Evolutionary conservation across 2,113 vertebrate species (phyloP), one percentile per base, ranked within the genome.

Genomic region (Lutjanus erythropterus): DNA sequence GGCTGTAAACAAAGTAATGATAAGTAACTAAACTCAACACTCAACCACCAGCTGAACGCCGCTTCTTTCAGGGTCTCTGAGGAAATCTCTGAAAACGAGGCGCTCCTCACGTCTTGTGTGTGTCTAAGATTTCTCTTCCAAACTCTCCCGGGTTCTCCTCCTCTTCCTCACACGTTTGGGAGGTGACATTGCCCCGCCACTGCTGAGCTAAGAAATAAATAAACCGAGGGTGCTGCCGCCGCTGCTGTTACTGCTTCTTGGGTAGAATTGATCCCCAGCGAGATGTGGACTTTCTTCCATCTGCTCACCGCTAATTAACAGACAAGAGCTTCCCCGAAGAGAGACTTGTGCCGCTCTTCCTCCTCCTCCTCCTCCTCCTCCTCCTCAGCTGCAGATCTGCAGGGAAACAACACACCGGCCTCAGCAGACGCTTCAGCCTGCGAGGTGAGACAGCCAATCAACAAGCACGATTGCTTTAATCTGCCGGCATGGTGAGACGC

Each of bases 221-320:
- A 91, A 93, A 85, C 10, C 0, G 4, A 73, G 61, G 84, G 47
- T 82, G 60, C 39, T 27, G 70, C 72, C 25, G 52, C 75, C 10
- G 77, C 50, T 4, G 69, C 71, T 78, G 81, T 47, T 89, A 7
- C 78, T 74, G 79, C 86, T 91, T 88, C 83, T 81, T 27, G 68
- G 74, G 76, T 72, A 66, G 83, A 86, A 91, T 86, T 89, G 87
- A 90, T 94, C 92, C 92, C 91, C 77, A 73, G 89, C 41, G 86
- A 93, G 78, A 88, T 80, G 81, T 81, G 87, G 87, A 89, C 86
- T 91, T 81, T 86, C 86, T 91, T 93, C 93, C 93, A 94, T 94
- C 92, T 94, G 94, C 88, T 93, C 80, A 10, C 67, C 64, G 73
- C 93, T 94, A 94, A 94, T 94, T 94, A 94, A 93, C 92, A 93